phyloP scores from a whole-genome alignment of 2,888 invertebrate genomes.

The Melieria omissa region DNA sequence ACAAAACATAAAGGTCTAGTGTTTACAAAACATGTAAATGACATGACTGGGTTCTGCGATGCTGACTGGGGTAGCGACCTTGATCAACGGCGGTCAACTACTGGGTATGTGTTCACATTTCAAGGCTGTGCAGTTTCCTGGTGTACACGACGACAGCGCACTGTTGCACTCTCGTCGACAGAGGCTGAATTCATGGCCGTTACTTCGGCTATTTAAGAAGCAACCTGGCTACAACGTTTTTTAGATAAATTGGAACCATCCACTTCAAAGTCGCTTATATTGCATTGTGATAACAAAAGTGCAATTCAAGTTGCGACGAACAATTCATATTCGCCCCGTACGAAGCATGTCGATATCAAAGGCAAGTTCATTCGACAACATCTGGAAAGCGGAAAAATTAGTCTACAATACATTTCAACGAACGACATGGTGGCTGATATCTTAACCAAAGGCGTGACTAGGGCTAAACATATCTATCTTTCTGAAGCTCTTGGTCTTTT shows the following conservation, averaged over 20 bases:
- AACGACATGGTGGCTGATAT: constrained; percentile 22
- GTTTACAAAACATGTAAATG: constrained; percentile 19
- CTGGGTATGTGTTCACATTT: constrained; percentile 25
- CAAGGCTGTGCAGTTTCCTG: constrained; percentile 25
- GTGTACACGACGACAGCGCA: constrained; percentile 18
- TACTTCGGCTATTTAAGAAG: constrained; percentile 37
- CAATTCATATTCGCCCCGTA: constrained; percentile 25
- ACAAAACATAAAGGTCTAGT: constrained; percentile 22
- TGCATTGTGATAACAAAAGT: constrained; percentile 26
- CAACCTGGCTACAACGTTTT: constrained; percentile 34
- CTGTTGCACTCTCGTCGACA: constrained; percentile 26
- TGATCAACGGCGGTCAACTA: constrained; percentile 23
- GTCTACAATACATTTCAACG: constrained; percentile 17
- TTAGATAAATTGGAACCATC: constrained; percentile 14
- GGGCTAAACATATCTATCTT: constrained; percentile 12
- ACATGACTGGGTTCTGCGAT: constrained; percentile 34
- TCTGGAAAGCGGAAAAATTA: not conserved
- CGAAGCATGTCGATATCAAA: constrained; percentile 28
- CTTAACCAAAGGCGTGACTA: constrained; percentile 23
- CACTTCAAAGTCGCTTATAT: not conserved
- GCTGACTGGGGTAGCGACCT: constrained; percentile 32
- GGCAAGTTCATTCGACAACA: constrained; percentile 22
- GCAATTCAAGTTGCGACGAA: constrained; percentile 17
- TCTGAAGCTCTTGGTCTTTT: constrained; percentile 15
- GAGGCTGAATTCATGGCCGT: constrained; percentile 31